A percentile compares a stretch with the other conserved stretches of the same genome.
phyloP scores from a whole-genome alignment of 2,888 invertebrate genomes.

The Tromatobia lineatoria region DNA sequence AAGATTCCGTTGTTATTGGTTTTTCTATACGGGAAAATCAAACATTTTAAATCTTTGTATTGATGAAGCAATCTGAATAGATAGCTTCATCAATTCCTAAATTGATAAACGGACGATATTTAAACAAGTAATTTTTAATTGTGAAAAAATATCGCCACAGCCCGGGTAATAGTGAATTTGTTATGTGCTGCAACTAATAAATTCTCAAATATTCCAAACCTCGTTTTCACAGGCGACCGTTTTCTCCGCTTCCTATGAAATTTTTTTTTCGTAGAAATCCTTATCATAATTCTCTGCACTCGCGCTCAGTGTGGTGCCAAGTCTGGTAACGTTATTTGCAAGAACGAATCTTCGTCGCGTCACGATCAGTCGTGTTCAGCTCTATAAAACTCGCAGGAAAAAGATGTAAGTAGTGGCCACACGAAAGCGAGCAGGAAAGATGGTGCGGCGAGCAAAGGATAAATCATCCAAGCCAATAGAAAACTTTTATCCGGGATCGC shows the following conservation, averaged over 20 bases:
- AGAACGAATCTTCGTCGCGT: conserved; percentile 19
- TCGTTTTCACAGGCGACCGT: too few relatives aligned
- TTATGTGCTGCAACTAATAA: too few relatives aligned
- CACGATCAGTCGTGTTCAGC: conserved; percentile 13
- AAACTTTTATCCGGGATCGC: conserved; percentile 58
- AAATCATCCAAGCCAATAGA: conserved; percentile 60
- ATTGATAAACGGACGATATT: too few relatives aligned
- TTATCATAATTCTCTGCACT: conserved; percentile 26
- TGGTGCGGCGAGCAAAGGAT: conserved; percentile 39
- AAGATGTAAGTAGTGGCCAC: conserved; percentile 17
- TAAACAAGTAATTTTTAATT: too few relatives aligned
- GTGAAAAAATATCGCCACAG: too few relatives aligned
- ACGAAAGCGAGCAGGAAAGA: conserved; percentile 12
- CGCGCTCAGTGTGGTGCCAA: neutral
- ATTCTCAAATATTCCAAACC: too few relatives aligned
- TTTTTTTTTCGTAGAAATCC: conserved; percentile 8
- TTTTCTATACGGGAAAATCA: too few relatives aligned
- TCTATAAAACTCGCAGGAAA: conserved; percentile 41
- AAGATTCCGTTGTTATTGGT: too few relatives aligned
- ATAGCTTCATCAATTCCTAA: too few relatives aligned
- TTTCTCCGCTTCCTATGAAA: neutral
- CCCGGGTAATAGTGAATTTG: too few relatives aligned
- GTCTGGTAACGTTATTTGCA: conserved; percentile 3
- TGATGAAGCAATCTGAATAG: too few relatives aligned
- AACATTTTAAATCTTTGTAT: too few relatives aligned